Base-by-base conservation (phyloP, 2,888 invertebrate species). In the Helleia helle region DNA sequence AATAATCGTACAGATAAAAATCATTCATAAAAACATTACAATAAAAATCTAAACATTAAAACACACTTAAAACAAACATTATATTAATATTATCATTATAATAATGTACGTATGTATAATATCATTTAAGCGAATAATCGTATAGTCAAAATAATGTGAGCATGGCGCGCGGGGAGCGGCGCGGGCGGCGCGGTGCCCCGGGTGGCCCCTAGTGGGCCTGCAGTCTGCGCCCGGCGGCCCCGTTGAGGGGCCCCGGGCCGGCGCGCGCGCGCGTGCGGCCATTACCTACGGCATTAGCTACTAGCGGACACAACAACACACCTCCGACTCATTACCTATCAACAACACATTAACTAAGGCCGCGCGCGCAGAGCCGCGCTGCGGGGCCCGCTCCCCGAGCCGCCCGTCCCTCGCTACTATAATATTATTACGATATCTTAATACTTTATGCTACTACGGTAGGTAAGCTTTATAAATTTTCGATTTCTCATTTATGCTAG, bases 41-140 rank as follows among this genome's bases (percentile, higher is more conserved):
- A 84, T 84, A 84, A 84, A 84, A 84, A 83, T 84, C 84, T 84
- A 84, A 84, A 83, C 81, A 80, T 84, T 83, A 83, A 84, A 83
- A 83, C 84, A 83, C 84, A 71, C 84, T 83, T 83, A 84, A 84
- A 84, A 84, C 84, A 84, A 84, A 81, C 80, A 84, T 83, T 84
- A 84, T 83, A 84, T 83, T 84, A 84, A 84, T 83, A 83, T 80
- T 84, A 83, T 77, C 73, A 66, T 83, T 77, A 79, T 83, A 74
- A 80, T 83, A 83, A 80, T 75, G 81, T 84, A 81, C 72, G 77
- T 81, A 80, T 71, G 77, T 80, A 80, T 81, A 81, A 79, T 80
- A 81, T 81, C 79, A 76, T 80, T 75, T 79, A 84, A 84, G 83
- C 83, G 76, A 83, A 73, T 79, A 79, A 71, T 83, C 77, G 80